Base-by-base conservation (phyloP, 2,888 invertebrate species). In the Taphrorychus bicolor region DNA sequence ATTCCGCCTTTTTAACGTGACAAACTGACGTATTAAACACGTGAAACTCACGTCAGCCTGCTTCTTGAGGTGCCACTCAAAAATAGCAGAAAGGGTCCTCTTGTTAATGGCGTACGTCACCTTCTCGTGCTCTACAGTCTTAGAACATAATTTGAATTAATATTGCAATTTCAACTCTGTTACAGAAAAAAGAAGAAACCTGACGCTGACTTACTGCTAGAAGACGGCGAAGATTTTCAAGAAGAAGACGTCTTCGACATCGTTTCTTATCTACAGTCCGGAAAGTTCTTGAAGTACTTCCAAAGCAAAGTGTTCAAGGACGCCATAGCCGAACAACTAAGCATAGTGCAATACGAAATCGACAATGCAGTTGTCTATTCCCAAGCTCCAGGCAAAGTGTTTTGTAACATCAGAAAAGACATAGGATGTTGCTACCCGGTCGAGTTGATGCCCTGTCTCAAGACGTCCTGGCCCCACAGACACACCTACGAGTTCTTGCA, bases 401-500 rank as follows among this genome's bases (percentile, higher is more conserved):
- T 89, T 74, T 90, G 89, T 23, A 72, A 71, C 21, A 56, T 73
- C 11, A 58, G 54, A 4, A 71, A 73, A 19, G 85, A 83, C 73
- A 71, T 79, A 0, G 80, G 60, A 0, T 78, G 78, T 9, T 80
- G 82, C 61, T 80, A 84, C 0, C 84, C 85, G 1, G 90, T 86
- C 75, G 90, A 91, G 82, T 85, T 93, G 9, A 86, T 89, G 73
- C 92, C 93, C 5, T 88, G 90, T n/a, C 82, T 92, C 17, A 82
- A 85, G 72, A 85, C 87, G n/a, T 83, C 86, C 14, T 93, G 92
- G 92, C 93, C 93, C 0, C 84, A 91, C 0, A 85, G 86, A 71
- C 86, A 87, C 71, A 91, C 91, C 0, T 86, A 87, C 72, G 89
- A 89, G 72, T 93, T 91, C 87, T 82, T 87, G 17, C 81, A 86